Evolutionary conservation across 2,888 invertebrate species (phyloP).

Genomic region (Hydrotaea diabolus): DNA sequence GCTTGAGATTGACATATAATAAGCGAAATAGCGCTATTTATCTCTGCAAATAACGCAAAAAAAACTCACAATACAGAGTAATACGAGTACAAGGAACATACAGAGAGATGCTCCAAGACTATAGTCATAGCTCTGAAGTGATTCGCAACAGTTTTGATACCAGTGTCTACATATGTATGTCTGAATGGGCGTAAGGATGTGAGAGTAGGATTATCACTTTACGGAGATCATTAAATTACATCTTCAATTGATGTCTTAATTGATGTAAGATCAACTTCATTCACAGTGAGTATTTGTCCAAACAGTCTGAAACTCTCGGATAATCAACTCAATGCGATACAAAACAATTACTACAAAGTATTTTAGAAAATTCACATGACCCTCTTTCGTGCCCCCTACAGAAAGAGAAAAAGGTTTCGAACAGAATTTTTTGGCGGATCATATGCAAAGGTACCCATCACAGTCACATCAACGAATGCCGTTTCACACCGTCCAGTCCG

Average conservation of each 20-base stretch:
- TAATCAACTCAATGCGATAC: conserved; percentile 22
- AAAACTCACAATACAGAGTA: too few species aligned
- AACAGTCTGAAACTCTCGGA: neutral
- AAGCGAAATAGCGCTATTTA: too few species aligned
- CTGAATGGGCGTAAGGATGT: too few species aligned
- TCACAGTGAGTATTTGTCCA: neutral
- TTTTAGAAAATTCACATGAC: conserved; percentile 54
- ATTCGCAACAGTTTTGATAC: too few species aligned
- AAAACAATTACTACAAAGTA: neutral
- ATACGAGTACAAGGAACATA: too few species aligned
- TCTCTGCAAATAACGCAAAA: too few species aligned
- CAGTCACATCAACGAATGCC: conserved; percentile 26
- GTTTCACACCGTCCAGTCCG: conserved; percentile 41
- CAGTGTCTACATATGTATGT: too few species aligned
- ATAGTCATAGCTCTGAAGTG: too few species aligned
- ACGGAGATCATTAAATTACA: neutral
- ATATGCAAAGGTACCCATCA: conserved; percentile 50
- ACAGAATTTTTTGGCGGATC: conserved; percentile 40
- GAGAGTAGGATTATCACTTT: too few species aligned
- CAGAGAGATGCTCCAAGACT: too few species aligned
- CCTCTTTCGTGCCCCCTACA: conserved; percentile 21
- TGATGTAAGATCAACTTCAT: neutral
- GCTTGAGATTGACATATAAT: too few species aligned
- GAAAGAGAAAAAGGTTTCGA: conserved; percentile 11
- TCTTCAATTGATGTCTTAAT: conserved; percentile 10